Conservation (phyloP, 2,888 invertebrate species). For the Heliconius ismenius region DNA sequence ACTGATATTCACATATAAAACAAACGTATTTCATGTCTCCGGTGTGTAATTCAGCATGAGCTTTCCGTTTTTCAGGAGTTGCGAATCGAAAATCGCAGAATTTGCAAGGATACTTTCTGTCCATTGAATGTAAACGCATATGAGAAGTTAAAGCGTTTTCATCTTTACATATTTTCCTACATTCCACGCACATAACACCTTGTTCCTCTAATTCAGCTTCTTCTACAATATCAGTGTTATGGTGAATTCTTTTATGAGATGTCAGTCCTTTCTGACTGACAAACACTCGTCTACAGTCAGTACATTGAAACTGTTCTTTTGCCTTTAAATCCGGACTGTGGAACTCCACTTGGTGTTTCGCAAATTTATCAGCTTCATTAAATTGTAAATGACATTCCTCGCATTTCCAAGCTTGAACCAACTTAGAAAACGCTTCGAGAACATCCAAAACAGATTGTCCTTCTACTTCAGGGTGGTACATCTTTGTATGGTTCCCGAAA, state of each 20-base stretch:
- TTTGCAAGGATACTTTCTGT: conserved; percentile 72
- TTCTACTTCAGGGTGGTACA: conserved; percentile 67
- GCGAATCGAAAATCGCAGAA: conserved; percentile 76
- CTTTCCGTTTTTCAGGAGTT: conserved; percentile 68
- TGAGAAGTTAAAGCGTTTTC: conserved; percentile 67
- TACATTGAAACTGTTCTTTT: conserved; percentile 67
- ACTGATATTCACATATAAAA: conserved; percentile 76
- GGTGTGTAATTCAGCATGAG: conserved; percentile 70
- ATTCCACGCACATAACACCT: conserved; percentile 72
- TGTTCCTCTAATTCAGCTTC: conserved; percentile 57
- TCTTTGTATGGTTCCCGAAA: conserved; percentile 70
- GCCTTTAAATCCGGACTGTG: conserved; percentile 67
- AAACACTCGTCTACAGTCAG: conserved; percentile 71
- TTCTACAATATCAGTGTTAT: conserved; percentile 58
- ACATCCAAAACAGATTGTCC: conserved; percentile 70
- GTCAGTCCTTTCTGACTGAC: conserved; percentile 69
- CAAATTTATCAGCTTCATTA: conserved; percentile 71
- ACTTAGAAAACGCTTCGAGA: conserved; percentile 69
- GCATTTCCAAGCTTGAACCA: conserved; percentile 77
- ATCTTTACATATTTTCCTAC: conserved; percentile 73
- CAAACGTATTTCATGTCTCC: conserved; percentile 77
- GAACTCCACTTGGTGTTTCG: conserved; percentile 68
- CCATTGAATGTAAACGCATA: conserved; percentile 70
- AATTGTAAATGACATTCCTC: conserved; percentile 74
- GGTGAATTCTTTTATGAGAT: conserved; percentile 70